Evolutionary conservation across 2,113 vertebrate species (phyloP).

Genomic region (Gambusia holbrooki): DNA sequence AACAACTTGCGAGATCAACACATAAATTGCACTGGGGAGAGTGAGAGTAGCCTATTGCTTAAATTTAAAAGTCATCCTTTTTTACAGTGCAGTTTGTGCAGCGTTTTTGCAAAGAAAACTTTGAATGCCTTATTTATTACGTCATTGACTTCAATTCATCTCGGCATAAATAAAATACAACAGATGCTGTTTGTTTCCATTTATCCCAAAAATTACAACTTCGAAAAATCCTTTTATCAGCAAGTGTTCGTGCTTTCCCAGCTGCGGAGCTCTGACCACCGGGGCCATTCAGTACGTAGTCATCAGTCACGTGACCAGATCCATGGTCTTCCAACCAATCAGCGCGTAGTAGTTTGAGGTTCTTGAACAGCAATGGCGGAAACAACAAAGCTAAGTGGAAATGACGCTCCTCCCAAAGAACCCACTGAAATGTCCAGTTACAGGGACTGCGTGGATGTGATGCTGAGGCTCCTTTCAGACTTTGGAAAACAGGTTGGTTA

Average conservation of each 20-base stretch:
- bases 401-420: constrained; percentile 10
- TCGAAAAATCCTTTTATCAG: not conserved
- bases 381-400: constrained; percentile 33
- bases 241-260: not conserved
- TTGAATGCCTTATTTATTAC: not conserved
- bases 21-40: no score
- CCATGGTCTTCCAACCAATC: constrained; percentile 59
- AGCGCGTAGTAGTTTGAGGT: constrained; percentile 5
- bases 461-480: constrained; percentile 66
- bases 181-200: not conserved
- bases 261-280: not conserved
- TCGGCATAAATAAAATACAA: not conserved
- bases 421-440: constrained; percentile 40
- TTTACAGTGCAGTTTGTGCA: no score
- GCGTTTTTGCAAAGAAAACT: no score
- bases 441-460: constrained; percentile 55
- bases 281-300: not conserved
- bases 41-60: no score
- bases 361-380: constrained; percentile 70
- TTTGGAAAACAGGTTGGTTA: constrained; percentile 79
- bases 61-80: no score
- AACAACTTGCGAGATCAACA: not conserved
- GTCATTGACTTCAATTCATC: not conserved
- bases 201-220: not conserved
- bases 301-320: not conserved